These are phyloP conservation scores for Oncopeltus fasciatus DNA, from an alignment of 1,140 invertebrate species.

Conservation along the genomic window DNA sequence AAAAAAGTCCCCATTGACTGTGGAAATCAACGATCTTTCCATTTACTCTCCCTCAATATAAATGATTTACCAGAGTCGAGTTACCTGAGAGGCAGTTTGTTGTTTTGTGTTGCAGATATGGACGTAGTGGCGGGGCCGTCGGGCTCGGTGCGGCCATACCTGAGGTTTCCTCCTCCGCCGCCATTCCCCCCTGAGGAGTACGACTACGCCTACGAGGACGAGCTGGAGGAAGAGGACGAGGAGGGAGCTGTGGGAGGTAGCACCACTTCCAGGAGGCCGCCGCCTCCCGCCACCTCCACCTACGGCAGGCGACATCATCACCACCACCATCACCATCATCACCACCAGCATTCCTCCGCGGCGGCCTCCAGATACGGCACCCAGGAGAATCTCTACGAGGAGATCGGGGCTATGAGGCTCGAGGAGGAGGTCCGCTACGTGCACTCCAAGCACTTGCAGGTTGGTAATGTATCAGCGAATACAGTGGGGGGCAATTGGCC, in stretches of 20 bases:
- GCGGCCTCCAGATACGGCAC: constrained; percentile 64
- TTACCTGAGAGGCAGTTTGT: neutral
- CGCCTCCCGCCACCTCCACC: neutral
- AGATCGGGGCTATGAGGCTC: constrained; percentile 60
- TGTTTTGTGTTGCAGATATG: neutral
- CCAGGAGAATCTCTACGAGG: constrained; percentile 77
- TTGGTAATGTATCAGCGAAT: too few relatives aligned
- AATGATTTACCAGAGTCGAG: neutral
- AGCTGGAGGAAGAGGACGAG: constrained; percentile 6
- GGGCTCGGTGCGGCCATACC: constrained; percentile 12
- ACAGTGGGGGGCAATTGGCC: too few relatives aligned
- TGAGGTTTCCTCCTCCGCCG: constrained; percentile 23
- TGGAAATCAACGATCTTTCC: neutral
- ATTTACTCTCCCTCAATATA: neutral
- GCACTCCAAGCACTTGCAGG: constrained; percentile 26
- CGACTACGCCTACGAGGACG: constrained; percentile 62
- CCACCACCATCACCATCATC: too few relatives aligned
- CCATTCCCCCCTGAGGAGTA: constrained; percentile 38
- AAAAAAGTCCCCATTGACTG: too few relatives aligned
- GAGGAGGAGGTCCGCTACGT: constrained; percentile 59
- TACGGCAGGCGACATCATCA: too few relatives aligned
- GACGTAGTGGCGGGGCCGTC: constrained; percentile 11
- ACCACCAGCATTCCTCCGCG: constrained; percentile 57
- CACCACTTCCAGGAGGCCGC: constrained; percentile 6
- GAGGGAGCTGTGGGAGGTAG: constrained; percentile 21